Base-by-base conservation (phyloP, 2,888 invertebrate genomes). In the Idaea dimidiata region DNA sequence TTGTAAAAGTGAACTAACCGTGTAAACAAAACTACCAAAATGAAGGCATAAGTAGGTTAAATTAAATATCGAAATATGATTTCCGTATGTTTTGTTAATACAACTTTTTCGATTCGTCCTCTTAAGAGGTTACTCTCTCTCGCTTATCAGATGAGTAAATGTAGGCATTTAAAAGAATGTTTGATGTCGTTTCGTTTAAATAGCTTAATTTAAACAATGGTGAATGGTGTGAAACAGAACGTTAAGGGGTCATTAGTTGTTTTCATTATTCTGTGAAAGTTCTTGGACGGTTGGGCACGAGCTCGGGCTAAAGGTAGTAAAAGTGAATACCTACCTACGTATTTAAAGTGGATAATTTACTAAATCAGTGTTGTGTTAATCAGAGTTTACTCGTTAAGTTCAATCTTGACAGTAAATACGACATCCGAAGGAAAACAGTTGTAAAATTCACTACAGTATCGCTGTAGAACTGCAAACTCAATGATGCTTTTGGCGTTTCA, bases 151-250 rank as follows among this genome's bases (percentile, higher is more conserved):
- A 82, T 81, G 74, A 17, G 56, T 56, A 56, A 78, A 76, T 66
- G 75, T 77, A 84, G 81, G 81, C 81, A 81, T 78, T 82, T 80
- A 81, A 79, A 79, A 80, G 82, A 81, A 76, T 71, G 70, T 79
- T 79, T 77, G 74, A 77, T 77, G 74, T 80, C 56, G 56, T 81
- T 24, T 78, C 78, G 76, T 79, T 84, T 84, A 81, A 81, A 85
- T 82, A 78, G 76, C 73, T 71, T 73, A 69, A 73, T 77, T 81
- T 80, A 76, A 72, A 80, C 81, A 78, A 78, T 83, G 84, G 87
- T 86, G 83, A 80, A 79, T 74, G 74, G 81, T 86, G 86, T 87
- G 80, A 84, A 85, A 84, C 87, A 81, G 82, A 86, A 85, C 80
- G 76, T 80, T 85, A 84, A 86, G 82, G 74, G 80, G 75, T 82